Evolutionary conservation across 2,888 invertebrate genomes (phyloP), one percentile per base, ranked within the genome.

Genomic region (Diploptera punctata): DNA sequence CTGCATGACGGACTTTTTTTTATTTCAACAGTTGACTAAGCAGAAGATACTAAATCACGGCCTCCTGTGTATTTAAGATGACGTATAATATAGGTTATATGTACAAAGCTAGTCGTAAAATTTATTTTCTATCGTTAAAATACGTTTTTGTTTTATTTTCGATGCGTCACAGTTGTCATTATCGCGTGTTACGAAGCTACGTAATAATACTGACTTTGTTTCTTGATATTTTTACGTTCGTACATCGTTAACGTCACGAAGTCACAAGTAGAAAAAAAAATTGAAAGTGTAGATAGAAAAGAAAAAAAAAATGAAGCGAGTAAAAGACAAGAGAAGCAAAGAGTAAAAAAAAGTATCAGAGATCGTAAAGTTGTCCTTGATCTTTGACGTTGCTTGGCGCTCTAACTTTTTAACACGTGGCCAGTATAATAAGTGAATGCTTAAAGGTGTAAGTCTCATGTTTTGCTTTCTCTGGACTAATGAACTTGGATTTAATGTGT

Each of bases 321-420:
- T 52, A 5, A 7, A 52, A 21, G 19, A 52, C 21, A 4, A 18
- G 24, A 13, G 52, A 13, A 38, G 13, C 13, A n/a, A n/a, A n/a
- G n/a, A n/a, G 16, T 31, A 62, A 24, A 38, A 43, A 38, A 62
- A 33, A 62, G 24, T 21, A 62, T 13, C 61, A 21, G 19, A 33
- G 62, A 62, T 62, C 62, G 62, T 62, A 62, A 62, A 62, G 33
- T 62, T 62, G 62, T 62, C 62, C 62, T 62, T 62, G 62, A 38
- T 62, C 43, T 62, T 21, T 62, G 62, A 62, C 29, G 62, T 31
- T 43, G 43, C 62, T 62, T 62, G 62, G 43, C 43, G 62, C n/a
- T n/a, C 13, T 62, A 29, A 19, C 33, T 38, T 62, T 62, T 62
- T 62, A 62, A 62, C 62, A 62, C 62, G 62, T 62, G 62, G 62